Evolutionary conservation across 2,888 invertebrate genomes (phyloP), one percentile per base, ranked within the genome.

Genomic region (Pimpla rufipes): DNA sequence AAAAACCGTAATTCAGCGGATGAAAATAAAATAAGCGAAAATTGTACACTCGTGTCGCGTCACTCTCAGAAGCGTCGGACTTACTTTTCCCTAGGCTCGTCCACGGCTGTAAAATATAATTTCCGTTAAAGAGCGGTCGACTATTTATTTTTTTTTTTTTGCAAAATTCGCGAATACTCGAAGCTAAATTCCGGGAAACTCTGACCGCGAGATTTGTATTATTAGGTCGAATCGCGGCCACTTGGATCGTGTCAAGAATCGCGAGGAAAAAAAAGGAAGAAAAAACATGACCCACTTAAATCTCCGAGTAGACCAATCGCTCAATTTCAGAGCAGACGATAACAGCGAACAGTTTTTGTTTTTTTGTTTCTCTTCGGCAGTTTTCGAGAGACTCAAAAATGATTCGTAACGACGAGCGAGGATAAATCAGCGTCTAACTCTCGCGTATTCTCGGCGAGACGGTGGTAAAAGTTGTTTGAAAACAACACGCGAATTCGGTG

Each of bases 1-100:
- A 83, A 70, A 81, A 84, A 83, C 42, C 42, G 68, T 68, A 73
- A 62, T 62, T 64, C 29, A 45, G 6, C 29, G 21, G 35, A 62
- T 21, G 2, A 29, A 29, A 68, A n/a, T n/a, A 37, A 42, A 50
- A 59, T 23, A 71, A 57, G 73, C 75, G 59, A 81, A 78, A 81
- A 71, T 55, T n/a, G 59, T 74, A 40, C 73, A 80, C 81, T 82
- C 80, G 29, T 66, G 74, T 81, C 77, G 85, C 74, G 85, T 84
- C 64, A 84, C 77, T 85, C 79, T 75, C 76, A 73, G 50, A 84
- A 83, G 82, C 64, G 47, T 84, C 79, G 73, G 89, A 96, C 98
- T 98, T 95, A 98, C 98, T 97, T 98, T 95, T 98, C 98, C 95
- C 97, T 97, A 91, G 98, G 98, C 95, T 98, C 98, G 95, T 98